A percentile compares a stretch with the other conserved stretches of the same genome.
These are phyloP conservation scores for Oscheius sp. DNA, from an alignment of 2,888 invertebrate species.

Conservation along the genomic window DNA sequence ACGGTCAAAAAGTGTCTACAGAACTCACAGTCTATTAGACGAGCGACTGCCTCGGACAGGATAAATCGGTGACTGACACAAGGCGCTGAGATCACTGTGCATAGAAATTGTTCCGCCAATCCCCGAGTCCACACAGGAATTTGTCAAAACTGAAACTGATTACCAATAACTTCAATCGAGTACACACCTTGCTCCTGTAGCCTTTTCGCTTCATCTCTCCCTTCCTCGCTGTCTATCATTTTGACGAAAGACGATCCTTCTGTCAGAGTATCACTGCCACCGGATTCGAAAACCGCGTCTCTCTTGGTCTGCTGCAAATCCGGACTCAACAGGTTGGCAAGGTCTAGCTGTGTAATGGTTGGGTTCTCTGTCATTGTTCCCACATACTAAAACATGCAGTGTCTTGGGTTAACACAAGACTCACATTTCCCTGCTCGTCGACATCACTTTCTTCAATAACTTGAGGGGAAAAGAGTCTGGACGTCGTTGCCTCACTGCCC, in stretches of 20 bases:
- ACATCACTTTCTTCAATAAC: slow-evolving; percentile 26
- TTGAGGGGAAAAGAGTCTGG: slow-evolving; percentile 8
- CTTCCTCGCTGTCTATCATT: neutral
- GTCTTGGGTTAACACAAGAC: neutral
- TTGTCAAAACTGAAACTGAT: slow-evolving; percentile 24
- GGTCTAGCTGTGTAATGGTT: neutral
- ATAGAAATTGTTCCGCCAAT: slow-evolving; percentile 65
- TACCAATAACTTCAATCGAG: neutral
- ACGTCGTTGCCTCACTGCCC: slow-evolving; percentile 22
- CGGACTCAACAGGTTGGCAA: slow-evolving; percentile 4
- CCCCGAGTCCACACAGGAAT: slow-evolving; percentile 66
- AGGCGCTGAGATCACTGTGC: slow-evolving; percentile 63
- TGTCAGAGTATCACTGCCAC: slow-evolving; percentile 30
- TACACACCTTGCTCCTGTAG: neutral
- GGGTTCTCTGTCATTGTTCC: slow-evolving; percentile 8
- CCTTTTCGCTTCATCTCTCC: neutral
- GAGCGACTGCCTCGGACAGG: slow-evolving; percentile 15
- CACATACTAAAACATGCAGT: slow-evolving; percentile 5
- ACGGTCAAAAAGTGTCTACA: neutral
- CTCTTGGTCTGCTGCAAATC: slow-evolving; percentile 2
- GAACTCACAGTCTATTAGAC: neutral
- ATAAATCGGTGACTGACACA: slow-evolving; percentile 46
- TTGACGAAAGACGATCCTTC: slow-evolving; percentile 32
- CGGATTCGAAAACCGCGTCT: slow-evolving; percentile 13
- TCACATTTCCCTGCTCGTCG: slow-evolving; percentile 29